Evolutionary conservation across 1,140 invertebrate genomes (phyloP).

Genomic region (Streblospio benedicti): DNA sequence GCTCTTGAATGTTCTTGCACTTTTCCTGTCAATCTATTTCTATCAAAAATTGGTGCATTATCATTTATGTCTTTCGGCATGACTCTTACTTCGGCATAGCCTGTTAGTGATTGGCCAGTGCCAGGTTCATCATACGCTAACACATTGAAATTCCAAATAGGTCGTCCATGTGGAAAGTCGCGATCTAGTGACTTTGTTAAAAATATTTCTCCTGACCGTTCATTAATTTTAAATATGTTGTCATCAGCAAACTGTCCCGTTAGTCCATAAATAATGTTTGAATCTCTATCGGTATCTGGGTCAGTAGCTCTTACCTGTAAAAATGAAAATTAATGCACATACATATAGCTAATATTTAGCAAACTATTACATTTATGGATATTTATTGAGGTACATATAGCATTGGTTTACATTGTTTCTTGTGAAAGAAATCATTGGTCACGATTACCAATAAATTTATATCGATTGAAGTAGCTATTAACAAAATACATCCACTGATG

Average conservation of each 20-base stretch:
- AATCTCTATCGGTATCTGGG: conserved; percentile 17
- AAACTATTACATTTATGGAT: too few species aligned
- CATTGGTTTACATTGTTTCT: too few species aligned
- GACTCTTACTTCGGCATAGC: conserved; percentile 18
- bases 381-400: too few species aligned
- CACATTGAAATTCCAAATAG: conserved; percentile 20
- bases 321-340: conserved; percentile 4
- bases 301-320: conserved; percentile 17
- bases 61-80: conserved; percentile 92
- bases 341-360: too few species aligned
- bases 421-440: too few species aligned
- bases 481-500: too few species aligned
- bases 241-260: conserved; percentile 20
- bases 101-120: conserved; percentile 11
- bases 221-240: conserved; percentile 14
- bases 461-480: too few species aligned
- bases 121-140: conserved; percentile 17
- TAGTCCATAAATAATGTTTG: conserved; percentile 12
- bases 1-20: conserved; percentile 32
- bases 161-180: conserved; percentile 11
- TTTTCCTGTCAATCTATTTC: conserved; percentile 27
- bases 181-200: conserved; percentile 12
- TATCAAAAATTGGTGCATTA: conserved; percentile 88
- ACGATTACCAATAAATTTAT: too few species aligned
- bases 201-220: conserved; percentile 14